Base-by-base conservation (phyloP, 2,797 vertebrate species). In the Rachycentron canadum region DNA sequence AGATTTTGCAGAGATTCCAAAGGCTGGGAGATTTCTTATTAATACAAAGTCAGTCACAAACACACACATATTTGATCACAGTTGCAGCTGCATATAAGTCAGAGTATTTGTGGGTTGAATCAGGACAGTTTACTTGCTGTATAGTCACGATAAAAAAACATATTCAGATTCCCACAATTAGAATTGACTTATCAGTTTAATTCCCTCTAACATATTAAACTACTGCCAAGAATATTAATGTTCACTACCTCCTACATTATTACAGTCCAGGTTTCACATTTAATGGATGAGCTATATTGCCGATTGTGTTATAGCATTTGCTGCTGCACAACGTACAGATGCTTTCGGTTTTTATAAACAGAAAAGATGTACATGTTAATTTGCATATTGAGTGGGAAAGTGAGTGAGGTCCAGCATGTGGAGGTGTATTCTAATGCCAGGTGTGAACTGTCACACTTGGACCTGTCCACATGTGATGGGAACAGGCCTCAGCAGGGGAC, bases 1-100 rank as follows among this genome's bases (percentile, higher is more conserved):
- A 76, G 73, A 78, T 82, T 85, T 41, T 5, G 61, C 19, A 28
- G 52, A 30, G 73, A 78, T 67, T 83, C 36, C 30, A 69, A 40
- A 13, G 47, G 66, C 49, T 10, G 2, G n/a, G 41, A 69, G 55
- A 32, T 61, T 61, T 57, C 6, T 26, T 50, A 11, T 71, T 70
- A 53, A 47, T 23, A 56, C 23, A 59, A 41, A 72, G 30, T 75
- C 45, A 68, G 3, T 19, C 63, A 10, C 52, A 63, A 30, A 66
- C 38, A 36, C 41, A 43, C 43, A 28, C 36, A n/a, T 26, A n/a
- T 71, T 38, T 21, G 21, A 25, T 59, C 25, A 17, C 50, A 56
- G n/a, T 13, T 40, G 56, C 25, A 59, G 56, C 21, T 38, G 21
- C 16, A n/a, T 23, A 36, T 10, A 32, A 40, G 60, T 38, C n/a